These are phyloP conservation scores for Drosophila borealis DNA, from an alignment of 2,888 invertebrate genomes.

Conservation along the genomic window DNA sequence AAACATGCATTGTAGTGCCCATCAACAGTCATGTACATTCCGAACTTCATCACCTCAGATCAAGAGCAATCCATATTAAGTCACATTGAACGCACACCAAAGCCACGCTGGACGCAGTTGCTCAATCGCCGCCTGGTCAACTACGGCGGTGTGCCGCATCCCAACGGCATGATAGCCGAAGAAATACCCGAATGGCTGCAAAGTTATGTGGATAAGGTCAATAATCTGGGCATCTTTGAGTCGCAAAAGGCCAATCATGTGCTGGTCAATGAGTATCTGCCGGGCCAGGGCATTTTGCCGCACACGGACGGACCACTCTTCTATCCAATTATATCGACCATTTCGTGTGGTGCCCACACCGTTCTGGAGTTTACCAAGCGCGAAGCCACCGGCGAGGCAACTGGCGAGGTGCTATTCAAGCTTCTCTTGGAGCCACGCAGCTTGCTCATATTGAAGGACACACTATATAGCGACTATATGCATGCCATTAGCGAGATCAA, in stretches of 20 bases:
- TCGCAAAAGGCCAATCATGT: slow-evolving; percentile 95
- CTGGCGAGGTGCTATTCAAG: slow-evolving; percentile 87
- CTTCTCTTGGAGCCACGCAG: slow-evolving; percentile 95
- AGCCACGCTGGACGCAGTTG: slow-evolving; percentile 98
- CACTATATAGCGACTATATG: slow-evolving; percentile 92
- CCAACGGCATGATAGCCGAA: slow-evolving; percentile 97
- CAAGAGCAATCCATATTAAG: slow-evolving; percentile 90
- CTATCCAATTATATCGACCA: slow-evolving; percentile 95
- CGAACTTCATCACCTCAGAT: slow-evolving; percentile 92
- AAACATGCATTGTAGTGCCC: slow-evolving; percentile 75
- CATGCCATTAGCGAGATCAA: slow-evolving; percentile 93
- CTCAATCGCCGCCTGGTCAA: slow-evolving; percentile 97
- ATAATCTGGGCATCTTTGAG: slow-evolving; percentile 87
- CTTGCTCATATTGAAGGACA: slow-evolving; percentile 92
- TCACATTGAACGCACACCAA: slow-evolving; percentile 92
- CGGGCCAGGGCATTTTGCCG: slow-evolving; percentile 98
- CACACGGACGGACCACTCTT: slow-evolving; percentile 98
- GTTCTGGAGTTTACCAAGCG: slow-evolving; percentile 90
- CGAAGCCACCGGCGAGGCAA: slow-evolving; percentile 35
- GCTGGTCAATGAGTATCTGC: slow-evolving; percentile 95
- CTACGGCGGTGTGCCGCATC: slow-evolving; percentile 98
- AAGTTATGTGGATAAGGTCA: slow-evolving; percentile 89
- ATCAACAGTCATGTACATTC: slow-evolving; percentile 88
- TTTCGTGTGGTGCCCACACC: slow-evolving; percentile 95
- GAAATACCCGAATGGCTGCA: slow-evolving; percentile 94